A percentile compares a stretch with the other conserved stretches of the same genome.
phyloP scores from a whole-genome alignment of 1,140 invertebrate genomes.

The Bilobella aurantiaca region DNA sequence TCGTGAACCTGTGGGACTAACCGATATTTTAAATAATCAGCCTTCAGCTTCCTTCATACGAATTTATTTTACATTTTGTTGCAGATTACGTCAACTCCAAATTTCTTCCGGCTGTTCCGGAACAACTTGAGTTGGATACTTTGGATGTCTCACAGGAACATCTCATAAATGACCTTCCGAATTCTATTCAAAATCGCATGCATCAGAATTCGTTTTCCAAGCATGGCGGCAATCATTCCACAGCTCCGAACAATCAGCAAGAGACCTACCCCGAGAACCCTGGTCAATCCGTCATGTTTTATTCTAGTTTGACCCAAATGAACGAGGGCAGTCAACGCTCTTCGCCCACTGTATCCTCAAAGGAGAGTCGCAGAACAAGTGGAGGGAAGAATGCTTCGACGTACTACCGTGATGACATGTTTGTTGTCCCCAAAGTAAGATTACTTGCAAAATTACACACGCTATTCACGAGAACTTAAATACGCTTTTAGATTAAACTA shows the following conservation, averaged over 20 bases:
- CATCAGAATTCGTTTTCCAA: background rate
- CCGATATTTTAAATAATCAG: too few species aligned
- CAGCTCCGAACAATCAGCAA: background rate
- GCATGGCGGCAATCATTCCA: background rate
- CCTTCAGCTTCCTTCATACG: too few species aligned
- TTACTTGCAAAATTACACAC: too few species aligned
- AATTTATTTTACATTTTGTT: background rate
- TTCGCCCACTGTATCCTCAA: constrained; percentile 14
- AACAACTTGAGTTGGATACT: constrained; percentile 46
- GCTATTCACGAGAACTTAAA: too few species aligned
- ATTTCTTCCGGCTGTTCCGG: constrained; percentile 51
- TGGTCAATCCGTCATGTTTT: constrained; percentile 1
- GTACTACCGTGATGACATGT: constrained; percentile 40
- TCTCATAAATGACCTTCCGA: background rate
- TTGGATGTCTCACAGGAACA: constrained; percentile 8
- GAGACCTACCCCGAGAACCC: background rate
- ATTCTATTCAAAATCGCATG: constrained; percentile 1
- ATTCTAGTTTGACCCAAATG: background rate
- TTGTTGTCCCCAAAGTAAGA: constrained; percentile 45
- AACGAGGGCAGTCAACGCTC: too few species aligned
- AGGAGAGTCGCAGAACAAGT: background rate
- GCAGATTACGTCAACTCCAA: constrained; percentile 33
- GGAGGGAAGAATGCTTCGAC: background rate
- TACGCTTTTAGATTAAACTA: too few species aligned
- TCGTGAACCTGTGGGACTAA: too few species aligned